Percentiles rank a stretch among this genome's conserved stretches.
phyloP scores from a whole-genome alignment of 2,797 vertebrate species.

The Propithecus perrieri region DNA sequence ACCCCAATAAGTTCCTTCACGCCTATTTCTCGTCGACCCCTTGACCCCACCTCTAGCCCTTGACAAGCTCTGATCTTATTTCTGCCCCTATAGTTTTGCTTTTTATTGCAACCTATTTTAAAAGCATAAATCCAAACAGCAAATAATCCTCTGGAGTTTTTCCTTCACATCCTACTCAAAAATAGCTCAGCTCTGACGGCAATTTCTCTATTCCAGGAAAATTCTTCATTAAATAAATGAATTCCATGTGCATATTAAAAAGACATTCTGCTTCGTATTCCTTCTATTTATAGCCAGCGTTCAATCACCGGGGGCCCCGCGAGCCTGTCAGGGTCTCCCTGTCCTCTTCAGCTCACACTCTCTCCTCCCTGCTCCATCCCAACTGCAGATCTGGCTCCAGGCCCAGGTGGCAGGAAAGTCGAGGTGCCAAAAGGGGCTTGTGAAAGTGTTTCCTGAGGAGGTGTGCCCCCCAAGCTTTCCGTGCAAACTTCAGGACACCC shows the following conservation, averaged over 20 bases:
- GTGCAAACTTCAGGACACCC: background rate
- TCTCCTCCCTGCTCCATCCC: background rate
- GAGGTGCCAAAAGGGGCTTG: background rate
- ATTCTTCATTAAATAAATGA: slow-evolving; percentile 79
- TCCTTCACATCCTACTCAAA: slow-evolving; percentile 69
- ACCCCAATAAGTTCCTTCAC: background rate
- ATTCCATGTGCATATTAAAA: slow-evolving; percentile 80
- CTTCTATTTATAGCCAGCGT: slow-evolving; percentile 68
- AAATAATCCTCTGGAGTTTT: slow-evolving; percentile 71
- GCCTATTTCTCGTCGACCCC: background rate
- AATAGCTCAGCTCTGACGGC: slow-evolving; percentile 72
- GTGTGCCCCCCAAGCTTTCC: background rate
- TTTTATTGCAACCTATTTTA: slow-evolving; percentile 57
- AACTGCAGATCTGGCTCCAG: slow-evolving; percentile 1
- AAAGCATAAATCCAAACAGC: slow-evolving; percentile 70
- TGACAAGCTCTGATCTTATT: background rate
- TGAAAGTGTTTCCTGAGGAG: background rate
- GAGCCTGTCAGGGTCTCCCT: slow-evolving; percentile 49
- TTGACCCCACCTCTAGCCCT: background rate
- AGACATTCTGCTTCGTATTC: slow-evolving; percentile 71
- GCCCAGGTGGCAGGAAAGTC: background rate
- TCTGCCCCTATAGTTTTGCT: slow-evolving; percentile 27
- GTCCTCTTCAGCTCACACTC: slow-evolving; percentile 30
- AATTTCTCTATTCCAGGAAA: slow-evolving; percentile 77
- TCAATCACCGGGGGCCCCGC: slow-evolving; percentile 53